Conservation (phyloP, 2,113 vertebrate genomes). For the Antechinus stuartii region DNA sequence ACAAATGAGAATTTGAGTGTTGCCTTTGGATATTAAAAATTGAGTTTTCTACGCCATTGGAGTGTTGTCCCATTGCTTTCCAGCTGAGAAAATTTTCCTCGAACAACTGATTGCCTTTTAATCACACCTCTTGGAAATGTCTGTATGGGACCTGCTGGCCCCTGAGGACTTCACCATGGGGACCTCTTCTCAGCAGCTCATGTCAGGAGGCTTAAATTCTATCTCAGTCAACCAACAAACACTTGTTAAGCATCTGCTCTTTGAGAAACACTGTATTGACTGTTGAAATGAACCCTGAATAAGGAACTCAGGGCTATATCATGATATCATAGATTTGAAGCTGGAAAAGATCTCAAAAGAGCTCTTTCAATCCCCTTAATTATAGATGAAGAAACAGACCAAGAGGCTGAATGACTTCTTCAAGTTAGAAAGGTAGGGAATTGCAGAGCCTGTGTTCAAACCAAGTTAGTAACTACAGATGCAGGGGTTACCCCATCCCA, state of each 20-base stretch:
- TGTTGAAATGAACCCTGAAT: not conserved
- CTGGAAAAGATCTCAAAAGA: not conserved
- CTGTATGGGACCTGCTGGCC: not conserved
- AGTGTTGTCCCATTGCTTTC: constrained; percentile 4
- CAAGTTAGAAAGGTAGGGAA: not conserved
- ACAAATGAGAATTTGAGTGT: constrained; percentile 4
- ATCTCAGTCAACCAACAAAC: not conserved
- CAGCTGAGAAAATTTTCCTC: constrained; percentile 25
- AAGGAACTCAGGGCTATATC: not conserved
- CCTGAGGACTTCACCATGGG: not conserved
- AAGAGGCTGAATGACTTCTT: not conserved
- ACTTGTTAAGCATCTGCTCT: not conserved
- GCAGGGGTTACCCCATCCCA: not conserved
- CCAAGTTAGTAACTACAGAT: not conserved
- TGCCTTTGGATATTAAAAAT: constrained; percentile 53
- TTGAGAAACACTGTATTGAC: not conserved
- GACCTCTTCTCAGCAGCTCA: not conserved
- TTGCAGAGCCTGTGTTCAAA: not conserved
- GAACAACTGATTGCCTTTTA: constrained; percentile 20
- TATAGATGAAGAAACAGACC: not conserved
- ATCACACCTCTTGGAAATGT: not conserved
- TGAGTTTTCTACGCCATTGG: constrained; percentile 50
- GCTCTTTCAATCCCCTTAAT: not conserved
- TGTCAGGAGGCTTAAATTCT: not conserved
- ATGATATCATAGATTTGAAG: not conserved